Conservation (phyloP, 64 coral and sea anemone genomes). For the Porites australiensis region DNA sequence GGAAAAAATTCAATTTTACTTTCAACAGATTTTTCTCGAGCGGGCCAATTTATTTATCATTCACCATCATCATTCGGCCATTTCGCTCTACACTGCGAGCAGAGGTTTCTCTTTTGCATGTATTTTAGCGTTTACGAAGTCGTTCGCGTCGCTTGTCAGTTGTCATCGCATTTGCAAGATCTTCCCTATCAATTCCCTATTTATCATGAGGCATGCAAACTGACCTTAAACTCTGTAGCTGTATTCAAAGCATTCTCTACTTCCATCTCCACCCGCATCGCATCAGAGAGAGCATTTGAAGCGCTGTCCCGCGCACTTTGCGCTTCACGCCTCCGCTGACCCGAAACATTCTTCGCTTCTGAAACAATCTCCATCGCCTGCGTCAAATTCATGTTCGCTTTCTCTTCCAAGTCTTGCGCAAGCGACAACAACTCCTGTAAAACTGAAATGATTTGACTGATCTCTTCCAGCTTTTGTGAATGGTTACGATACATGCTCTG, state of each 20-base stretch:
- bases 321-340: slow-evolving; percentile 61
- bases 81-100: too few species aligned
- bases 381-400: slow-evolving; percentile 44
- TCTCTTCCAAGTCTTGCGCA: slow-evolving; percentile 4
- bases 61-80: too few species aligned
- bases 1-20: too few species aligned
- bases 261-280: slow-evolving; percentile 4
- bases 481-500: slow-evolving; percentile 66
- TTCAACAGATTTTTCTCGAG: too few species aligned
- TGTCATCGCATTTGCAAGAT: too few species aligned
- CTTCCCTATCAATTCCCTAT: too few species aligned
- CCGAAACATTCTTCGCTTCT: slow-evolving; percentile 35
- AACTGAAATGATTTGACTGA: slow-evolving; percentile 39
- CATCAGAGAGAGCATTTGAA: slow-evolving; percentile 19
- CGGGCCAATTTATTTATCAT: too few species aligned
- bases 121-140: too few species aligned
- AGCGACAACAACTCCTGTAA: slow-evolving; percentile 26
- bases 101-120: too few species aligned
- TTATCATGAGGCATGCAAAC: not conserved
- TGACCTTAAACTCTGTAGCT: slow-evolving; percentile 77
- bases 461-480: slow-evolving; percentile 53
- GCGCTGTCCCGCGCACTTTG: slow-evolving; percentile 53
- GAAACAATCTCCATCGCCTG: slow-evolving; percentile 41
- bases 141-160: too few species aligned
- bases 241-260: slow-evolving; percentile 38